Percentiles rank a stretch among this genome's conserved stretches.
phyloP scores from a whole-genome alignment of 2,113 vertebrate species.

The Saccopteryx bilineata region DNA sequence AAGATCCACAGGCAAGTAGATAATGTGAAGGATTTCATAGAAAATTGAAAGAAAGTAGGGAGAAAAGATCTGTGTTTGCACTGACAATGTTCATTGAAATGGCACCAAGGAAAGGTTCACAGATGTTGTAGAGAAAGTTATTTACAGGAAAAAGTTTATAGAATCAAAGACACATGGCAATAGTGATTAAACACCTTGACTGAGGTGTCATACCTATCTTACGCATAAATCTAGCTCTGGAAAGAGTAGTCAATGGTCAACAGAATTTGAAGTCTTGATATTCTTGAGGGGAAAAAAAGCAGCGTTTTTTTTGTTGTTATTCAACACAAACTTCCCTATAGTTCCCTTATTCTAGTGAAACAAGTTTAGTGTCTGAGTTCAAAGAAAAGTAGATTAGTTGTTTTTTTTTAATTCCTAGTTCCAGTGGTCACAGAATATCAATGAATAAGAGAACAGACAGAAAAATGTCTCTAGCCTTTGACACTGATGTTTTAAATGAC shows the following conservation, averaged over 20 bases:
- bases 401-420: neutral
- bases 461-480: conserved; percentile 50
- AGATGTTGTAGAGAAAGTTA: conserved; percentile 37
- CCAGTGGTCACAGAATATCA: neutral
- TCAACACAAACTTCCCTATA: neutral
- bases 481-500: conserved; percentile 11
- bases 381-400: conserved; percentile 43
- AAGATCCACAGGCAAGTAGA: conserved; percentile 17
- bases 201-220: neutral
- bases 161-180: neutral
- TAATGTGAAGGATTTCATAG: neutral
- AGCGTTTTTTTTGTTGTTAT: neutral
- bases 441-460: neutral
- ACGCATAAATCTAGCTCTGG: neutral
- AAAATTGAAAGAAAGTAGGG: neutral
- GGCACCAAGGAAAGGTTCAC: neutral
- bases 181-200: neutral
- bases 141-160: conserved; percentile 19
- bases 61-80: conserved; percentile 21
- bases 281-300: neutral
- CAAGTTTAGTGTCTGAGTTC: neutral
- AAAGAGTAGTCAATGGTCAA: neutral
- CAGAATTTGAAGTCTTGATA: conserved; percentile 56
- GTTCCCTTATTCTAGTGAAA: conserved; percentile 48
- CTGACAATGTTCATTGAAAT: neutral